A percentile compares a stretch with the other conserved stretches of the same genome.
These are phyloP conservation scores for Syrista parreyssii DNA, from an alignment of 2,888 invertebrate species.

Conservation along the genomic window DNA sequence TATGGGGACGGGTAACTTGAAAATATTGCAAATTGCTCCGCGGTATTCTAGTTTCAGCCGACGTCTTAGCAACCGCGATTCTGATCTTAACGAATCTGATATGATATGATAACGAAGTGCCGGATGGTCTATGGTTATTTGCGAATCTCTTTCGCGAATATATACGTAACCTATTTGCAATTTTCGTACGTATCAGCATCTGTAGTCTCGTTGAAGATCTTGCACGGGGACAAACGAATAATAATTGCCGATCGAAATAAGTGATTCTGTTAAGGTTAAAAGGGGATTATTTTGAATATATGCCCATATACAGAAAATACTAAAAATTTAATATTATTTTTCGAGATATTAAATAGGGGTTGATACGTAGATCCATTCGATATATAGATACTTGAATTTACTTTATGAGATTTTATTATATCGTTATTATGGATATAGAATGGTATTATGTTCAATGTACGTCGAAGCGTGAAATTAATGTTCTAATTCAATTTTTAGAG, in stretches of 20 bases:
- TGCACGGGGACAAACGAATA: not conserved
- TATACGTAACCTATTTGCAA: not conserved
- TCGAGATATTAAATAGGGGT: not conserved
- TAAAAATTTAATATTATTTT: not conserved
- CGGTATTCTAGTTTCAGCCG: conserved; percentile 8
- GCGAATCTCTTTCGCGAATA: not conserved
- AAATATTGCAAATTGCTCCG: conserved; percentile 54
- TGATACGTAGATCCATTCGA: not conserved
- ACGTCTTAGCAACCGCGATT: not conserved
- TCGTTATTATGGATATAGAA: not conserved
- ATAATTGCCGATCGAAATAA: not conserved
- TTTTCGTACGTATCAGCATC: not conserved
- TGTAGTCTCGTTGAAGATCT: not conserved
- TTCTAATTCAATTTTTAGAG: conserved; percentile 27
- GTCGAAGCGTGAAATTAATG: conserved; percentile 10
- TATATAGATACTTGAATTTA: not conserved
- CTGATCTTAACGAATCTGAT: conserved; percentile 10
- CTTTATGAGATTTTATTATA: not conserved
- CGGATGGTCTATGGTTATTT: not conserved
- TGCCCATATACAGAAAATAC: not conserved
- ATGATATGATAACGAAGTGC: conserved; percentile 4
- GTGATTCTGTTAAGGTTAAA: not conserved
- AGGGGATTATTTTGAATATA: not conserved
- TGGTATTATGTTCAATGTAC: not conserved
- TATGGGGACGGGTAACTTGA: conserved; percentile 38